Evolutionary conservation across 2,797 vertebrate species (phyloP).

Genomic region (Sorex maritimensis): DNA sequence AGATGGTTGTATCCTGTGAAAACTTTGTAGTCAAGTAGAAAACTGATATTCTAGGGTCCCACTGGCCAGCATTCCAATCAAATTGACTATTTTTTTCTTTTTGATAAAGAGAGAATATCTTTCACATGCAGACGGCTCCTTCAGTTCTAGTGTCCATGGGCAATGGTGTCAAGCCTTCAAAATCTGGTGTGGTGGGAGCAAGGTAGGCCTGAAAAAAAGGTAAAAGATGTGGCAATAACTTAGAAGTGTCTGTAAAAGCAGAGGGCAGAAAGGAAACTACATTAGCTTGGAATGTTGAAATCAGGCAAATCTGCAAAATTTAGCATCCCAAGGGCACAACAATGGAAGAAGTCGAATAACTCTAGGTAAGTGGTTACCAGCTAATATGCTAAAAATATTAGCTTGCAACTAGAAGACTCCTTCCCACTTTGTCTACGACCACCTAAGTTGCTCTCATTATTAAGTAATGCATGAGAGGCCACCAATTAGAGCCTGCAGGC

Average conservation of each 20-base stretch:
- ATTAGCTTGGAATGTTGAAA: neutral
- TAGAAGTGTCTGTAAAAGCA: neutral
- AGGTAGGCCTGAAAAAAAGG: neutral
- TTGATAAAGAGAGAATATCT: neutral
- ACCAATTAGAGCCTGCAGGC: no score
- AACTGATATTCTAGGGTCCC: neutral
- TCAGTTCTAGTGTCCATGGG: neutral
- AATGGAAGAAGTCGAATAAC: neutral
- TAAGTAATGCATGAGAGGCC: accelerated
- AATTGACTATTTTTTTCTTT: neutral
- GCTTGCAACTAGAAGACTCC: neutral
- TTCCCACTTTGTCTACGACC: neutral
- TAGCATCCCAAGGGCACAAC: neutral
- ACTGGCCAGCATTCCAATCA: neutral
- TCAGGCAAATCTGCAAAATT: neutral
- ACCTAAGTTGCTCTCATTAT: neutral
- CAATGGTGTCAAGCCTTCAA: neutral
- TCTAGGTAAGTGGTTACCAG: neutral
- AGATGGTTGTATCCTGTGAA: neutral
- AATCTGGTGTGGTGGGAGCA: neutral
- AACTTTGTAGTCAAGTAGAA: neutral
- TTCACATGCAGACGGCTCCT: neutral
- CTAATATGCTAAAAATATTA: neutral
- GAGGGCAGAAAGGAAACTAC: neutral
- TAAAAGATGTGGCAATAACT: neutral